Evolutionary conservation across 2,888 invertebrate genomes (phyloP).

Genomic region (Drosophila testacea): DNA sequence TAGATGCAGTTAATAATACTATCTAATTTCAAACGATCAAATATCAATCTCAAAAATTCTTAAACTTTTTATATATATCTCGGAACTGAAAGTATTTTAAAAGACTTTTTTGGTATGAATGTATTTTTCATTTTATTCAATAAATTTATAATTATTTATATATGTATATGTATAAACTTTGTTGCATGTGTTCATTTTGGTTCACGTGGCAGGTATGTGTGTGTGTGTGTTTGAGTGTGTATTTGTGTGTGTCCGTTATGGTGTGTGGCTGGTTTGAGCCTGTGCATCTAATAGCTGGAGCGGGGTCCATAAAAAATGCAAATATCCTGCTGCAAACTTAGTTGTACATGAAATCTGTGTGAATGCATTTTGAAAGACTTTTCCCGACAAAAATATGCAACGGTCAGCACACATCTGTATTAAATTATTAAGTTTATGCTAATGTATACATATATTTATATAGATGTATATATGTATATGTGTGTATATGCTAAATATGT

Average conservation of each 20-base stretch:
- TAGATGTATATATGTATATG: constrained; percentile 7
- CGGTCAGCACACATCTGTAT: constrained; percentile 33
- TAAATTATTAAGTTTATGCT: constrained; percentile 49
- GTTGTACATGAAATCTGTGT: constrained; percentile 27
- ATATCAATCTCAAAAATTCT: constrained; percentile 11
- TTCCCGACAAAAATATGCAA: constrained; percentile 42
- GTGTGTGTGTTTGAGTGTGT: constrained; percentile 21
- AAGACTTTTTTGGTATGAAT: constrained; percentile 44
- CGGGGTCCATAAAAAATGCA: constrained; percentile 34
- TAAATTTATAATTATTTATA: constrained; percentile 66
- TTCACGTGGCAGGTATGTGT: constrained; percentile 14
- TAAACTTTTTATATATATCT: not conserved
- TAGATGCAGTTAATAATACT: not conserved
- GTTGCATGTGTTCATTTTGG: constrained; percentile 26
- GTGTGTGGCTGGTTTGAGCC: constrained; percentile 5
- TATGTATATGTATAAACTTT: constrained; percentile 48
- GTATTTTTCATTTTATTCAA: constrained; percentile 74
- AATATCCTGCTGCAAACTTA: constrained; percentile 28
- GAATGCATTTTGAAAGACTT: constrained; percentile 38
- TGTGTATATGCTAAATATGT: constrained; percentile 23
- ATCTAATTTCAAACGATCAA: not conserved
- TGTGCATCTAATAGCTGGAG: constrained; percentile 44
- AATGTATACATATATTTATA: constrained; percentile 48
- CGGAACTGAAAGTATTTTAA: constrained; percentile 4
- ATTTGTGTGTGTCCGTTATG: constrained; percentile 20